phyloP scores from a whole-genome alignment of 2,888 invertebrate species.

The Euclidia mi region DNA sequence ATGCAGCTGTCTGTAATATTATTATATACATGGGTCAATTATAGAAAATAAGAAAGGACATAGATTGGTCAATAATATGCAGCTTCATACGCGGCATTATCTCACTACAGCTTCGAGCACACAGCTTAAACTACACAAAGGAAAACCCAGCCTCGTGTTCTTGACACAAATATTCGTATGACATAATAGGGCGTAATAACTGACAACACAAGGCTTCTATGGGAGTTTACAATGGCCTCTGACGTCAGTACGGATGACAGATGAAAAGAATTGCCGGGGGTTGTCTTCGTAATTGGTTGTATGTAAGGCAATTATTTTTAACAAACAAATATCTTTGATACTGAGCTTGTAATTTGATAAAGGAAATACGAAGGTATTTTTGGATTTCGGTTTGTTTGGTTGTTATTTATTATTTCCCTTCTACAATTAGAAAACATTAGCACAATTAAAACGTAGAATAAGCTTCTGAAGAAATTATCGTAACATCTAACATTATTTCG shows the following conservation, averaged over 20 bases:
- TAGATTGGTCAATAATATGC: no score
- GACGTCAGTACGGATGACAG: slow-evolving; percentile 70
- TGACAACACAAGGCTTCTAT: slow-evolving; percentile 57
- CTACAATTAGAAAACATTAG: no score
- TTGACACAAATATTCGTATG: slow-evolving; percentile 58
- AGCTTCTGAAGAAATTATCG: no score
- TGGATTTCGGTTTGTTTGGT: background rate
- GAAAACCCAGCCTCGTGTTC: slow-evolving; percentile 50
- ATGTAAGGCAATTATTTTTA: slow-evolving; percentile 43
- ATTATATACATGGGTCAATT: no score
- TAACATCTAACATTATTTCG: no score
- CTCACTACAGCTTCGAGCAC: background rate
- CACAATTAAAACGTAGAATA: no score
- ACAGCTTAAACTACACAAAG: slow-evolving; percentile 12
- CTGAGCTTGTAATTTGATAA: slow-evolving; percentile 11
- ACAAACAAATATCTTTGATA: slow-evolving; percentile 25
- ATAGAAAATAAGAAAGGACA: no score
- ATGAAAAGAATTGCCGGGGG: slow-evolving; percentile 75
- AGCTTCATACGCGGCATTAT: no score
- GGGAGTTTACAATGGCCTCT: slow-evolving; percentile 57
- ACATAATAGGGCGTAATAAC: slow-evolving; percentile 49
- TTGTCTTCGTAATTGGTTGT: slow-evolving; percentile 44
- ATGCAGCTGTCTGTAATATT: no score
- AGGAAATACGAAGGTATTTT: slow-evolving; percentile 13
- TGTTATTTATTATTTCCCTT: no score